Conservation (phyloP, 2,888 invertebrate species). For the Oithona nana region DNA sequence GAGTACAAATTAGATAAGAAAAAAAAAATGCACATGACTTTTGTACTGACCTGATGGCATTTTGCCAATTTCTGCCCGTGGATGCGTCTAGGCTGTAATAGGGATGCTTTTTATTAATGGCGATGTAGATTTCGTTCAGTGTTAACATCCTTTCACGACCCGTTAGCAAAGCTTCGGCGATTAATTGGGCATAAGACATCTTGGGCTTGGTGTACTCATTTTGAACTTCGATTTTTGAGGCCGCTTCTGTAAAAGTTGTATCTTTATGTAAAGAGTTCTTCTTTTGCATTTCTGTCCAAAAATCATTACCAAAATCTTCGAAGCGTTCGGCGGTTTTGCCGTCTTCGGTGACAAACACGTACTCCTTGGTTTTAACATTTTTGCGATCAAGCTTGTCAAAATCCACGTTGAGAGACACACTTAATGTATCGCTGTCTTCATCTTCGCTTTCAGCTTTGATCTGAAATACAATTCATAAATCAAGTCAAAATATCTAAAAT, state of each 20-base stretch:
- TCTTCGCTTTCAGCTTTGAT: no score
- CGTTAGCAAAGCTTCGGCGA: neutral
- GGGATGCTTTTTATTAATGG: neutral
- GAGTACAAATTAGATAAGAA: no score
- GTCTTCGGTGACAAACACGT: neutral
- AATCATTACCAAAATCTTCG: no score
- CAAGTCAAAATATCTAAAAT: no score
- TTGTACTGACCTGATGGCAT: neutral
- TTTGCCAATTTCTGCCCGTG: neutral
- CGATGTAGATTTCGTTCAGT: neutral
- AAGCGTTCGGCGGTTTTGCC: neutral
- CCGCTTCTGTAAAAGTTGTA: no score
- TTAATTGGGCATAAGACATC: neutral
- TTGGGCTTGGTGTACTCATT: neutral
- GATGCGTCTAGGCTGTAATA: neutral
- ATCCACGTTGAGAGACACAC: neutral
- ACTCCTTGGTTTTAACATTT: neutral
- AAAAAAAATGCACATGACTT: no score
- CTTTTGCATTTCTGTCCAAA: neutral
- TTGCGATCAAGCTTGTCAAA: neutral
- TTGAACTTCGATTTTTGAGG: no score
- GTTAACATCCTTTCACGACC: neutral
- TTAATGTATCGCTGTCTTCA: neutral
- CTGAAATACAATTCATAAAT: no score
- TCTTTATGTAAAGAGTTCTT: neutral